phyloP scores from a whole-genome alignment of 2,113 vertebrate species.

The Dicrurus megarhynchus region DNA sequence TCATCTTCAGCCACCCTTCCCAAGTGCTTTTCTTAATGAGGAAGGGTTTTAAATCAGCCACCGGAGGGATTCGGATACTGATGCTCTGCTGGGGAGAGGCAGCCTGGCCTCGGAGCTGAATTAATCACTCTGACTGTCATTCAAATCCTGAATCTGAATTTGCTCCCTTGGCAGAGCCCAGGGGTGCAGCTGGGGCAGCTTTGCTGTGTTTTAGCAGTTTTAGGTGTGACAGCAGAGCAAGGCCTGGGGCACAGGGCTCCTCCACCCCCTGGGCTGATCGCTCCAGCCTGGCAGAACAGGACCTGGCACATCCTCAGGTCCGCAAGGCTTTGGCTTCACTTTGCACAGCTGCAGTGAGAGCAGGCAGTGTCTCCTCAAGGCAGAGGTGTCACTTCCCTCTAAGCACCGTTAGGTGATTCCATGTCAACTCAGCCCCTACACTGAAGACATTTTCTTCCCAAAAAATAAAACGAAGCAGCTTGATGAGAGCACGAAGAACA shows the following conservation, averaged over 20 bases:
- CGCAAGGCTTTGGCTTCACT: not conserved
- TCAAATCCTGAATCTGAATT: not conserved
- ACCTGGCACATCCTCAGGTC: not conserved
- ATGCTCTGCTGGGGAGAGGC: not conserved
- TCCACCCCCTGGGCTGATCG: accelerated
- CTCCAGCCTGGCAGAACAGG: accelerated
- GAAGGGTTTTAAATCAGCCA: not conserved
- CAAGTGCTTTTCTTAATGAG: constrained; percentile 21
- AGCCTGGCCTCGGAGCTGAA: not conserved
- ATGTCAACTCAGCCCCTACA: not conserved
- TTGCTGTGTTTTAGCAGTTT: not conserved
- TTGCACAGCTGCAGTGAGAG: not conserved
- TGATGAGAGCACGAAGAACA: not conserved
- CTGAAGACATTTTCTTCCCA: not conserved
- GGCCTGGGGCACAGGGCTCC: not conserved
- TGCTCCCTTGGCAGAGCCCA: not conserved
- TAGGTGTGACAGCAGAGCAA: not conserved
- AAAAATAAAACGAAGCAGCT: not conserved
- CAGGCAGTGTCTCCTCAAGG: not conserved
- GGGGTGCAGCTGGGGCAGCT: not conserved
- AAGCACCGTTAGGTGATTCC: not conserved
- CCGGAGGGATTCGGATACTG: not conserved
- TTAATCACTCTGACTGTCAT: constrained; percentile 22
- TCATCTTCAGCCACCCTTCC: not conserved
- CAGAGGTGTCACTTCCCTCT: not conserved